Conservation (phyloP, 1,140 invertebrate species). For the Heterodera carotae region DNA sequence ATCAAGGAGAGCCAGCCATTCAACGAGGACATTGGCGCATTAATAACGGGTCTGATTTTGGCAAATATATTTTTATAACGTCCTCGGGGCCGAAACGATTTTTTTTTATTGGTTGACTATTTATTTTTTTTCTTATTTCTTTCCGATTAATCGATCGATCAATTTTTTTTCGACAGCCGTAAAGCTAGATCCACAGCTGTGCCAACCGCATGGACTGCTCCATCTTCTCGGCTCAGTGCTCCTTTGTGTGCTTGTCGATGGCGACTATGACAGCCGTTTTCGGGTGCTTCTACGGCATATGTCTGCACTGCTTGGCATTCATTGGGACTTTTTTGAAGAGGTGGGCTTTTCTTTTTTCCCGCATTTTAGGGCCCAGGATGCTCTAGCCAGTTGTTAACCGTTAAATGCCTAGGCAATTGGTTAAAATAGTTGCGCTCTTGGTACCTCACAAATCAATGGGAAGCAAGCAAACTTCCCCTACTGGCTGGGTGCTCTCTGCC, state of each 20-base stretch:
- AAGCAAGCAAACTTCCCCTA: too few species aligned
- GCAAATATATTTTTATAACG: background rate
- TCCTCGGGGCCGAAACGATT: too few species aligned
- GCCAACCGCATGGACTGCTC: conserved; percentile 36
- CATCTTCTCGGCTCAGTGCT: conserved; percentile 46
- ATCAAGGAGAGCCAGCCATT: conserved; percentile 38
- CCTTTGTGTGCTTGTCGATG: conserved; percentile 48
- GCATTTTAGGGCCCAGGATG: too few species aligned
- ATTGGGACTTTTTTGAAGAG: conserved; percentile 66
- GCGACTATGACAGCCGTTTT: conserved; percentile 67
- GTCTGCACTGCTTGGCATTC: conserved; percentile 65
- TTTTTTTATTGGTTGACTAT: too few species aligned
- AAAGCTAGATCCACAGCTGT: conserved; percentile 46
- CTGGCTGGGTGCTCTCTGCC: too few species aligned
- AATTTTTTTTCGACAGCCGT: conserved; percentile 39
- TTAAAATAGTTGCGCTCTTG: too few species aligned
- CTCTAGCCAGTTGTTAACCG: too few species aligned
- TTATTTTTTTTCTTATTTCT: background rate
- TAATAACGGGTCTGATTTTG: conserved; percentile 25
- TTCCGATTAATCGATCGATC: conserved; percentile 22
- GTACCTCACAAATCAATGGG: too few species aligned
- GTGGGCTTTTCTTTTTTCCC: too few species aligned
- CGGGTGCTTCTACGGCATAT: conserved; percentile 67
- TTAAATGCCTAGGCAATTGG: too few species aligned
- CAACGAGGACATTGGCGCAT: conserved; percentile 39